Base-by-base conservation (phyloP, 2,113 vertebrate species). In the Cygnus buccinator region DNA sequence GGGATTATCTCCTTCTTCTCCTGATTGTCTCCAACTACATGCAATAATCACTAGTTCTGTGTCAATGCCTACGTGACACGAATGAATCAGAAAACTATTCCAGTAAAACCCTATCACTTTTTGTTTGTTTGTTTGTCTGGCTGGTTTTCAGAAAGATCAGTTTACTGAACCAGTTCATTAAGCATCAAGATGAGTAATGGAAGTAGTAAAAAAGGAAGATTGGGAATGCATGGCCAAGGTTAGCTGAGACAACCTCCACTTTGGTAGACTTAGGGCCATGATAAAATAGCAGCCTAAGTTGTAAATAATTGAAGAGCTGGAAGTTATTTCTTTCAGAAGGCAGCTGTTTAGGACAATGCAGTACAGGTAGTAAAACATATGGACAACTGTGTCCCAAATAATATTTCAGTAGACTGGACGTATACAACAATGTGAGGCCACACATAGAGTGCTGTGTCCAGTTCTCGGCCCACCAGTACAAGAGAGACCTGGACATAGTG, bases 231-330 rank as follows among this genome's bases (percentile, higher is more conserved):
- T 52, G 11, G 14, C n/a, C 50, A 88, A 93, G 68, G 68, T 81
- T 81, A 77, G 59, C 43, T 26, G 55, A 93, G 76, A 84, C 59
- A 93, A 43, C 20, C 25, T 89, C 72, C 41, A 62, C 67, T 96
- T 80, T 22, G 14, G 22, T 43, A 88, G 79, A 93, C 76, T 90
- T 62, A 86, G 29, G 7, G 9, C 19, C 22, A 29, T 58, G 13
- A 18, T 78, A 94, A 96, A 93, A 89, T 39, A 52, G n/a, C n/a
- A 90, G 57, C 21, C 65, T 50, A n/a, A 77, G 79, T 59, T 77
- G 50, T 58, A 95, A 96, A 92, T 59, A 70, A 50, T 92, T 62
- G 79, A 80, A 86, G 89, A 79, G 39, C 10, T 87, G 37, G n/a
- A 80, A 66, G 23, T 33, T 71, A 81, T 71, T 93, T 92, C 44